Conservation (phyloP, 23 tunicate genomes). For the Styela clava region DNA sequence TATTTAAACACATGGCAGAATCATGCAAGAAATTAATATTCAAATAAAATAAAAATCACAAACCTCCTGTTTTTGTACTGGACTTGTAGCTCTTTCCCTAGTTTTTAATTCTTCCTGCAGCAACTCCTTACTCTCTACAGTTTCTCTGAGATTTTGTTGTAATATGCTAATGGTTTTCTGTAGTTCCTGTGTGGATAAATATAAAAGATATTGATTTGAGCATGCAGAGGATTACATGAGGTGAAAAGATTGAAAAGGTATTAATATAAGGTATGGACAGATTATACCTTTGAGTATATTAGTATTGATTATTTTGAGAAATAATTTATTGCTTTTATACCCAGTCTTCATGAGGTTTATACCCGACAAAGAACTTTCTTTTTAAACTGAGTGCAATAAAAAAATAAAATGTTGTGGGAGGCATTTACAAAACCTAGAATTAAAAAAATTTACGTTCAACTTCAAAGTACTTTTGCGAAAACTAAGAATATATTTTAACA, state of each 20-base stretch:
- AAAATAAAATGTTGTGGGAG: too few species aligned
- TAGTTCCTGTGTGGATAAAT: conserved; percentile 33
- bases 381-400: too few species aligned
- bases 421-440: too few species aligned
- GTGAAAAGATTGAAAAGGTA: not conserved
- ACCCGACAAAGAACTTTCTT: too few species aligned
- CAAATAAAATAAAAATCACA: too few species aligned
- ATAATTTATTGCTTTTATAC: too few species aligned
- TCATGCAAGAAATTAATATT: too few species aligned
- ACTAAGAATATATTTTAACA: too few species aligned
- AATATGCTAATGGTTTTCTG: conserved; percentile 64
- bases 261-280: not conserved
- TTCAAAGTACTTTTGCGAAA: too few species aligned
- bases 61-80: not conserved
- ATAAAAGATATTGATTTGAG: not conserved
- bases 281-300: not conserved
- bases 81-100: conserved; percentile 6
- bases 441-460: too few species aligned
- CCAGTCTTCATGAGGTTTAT: too few species aligned
- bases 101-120: conserved; percentile 55
- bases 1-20: too few species aligned
- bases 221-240: not conserved
- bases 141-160: conserved; percentile 68
- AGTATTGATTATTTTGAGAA: not conserved
- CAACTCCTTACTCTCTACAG: conserved; percentile 55